Conservation (phyloP, 2,888 invertebrate genomes). For the Seira sanloemensis region DNA sequence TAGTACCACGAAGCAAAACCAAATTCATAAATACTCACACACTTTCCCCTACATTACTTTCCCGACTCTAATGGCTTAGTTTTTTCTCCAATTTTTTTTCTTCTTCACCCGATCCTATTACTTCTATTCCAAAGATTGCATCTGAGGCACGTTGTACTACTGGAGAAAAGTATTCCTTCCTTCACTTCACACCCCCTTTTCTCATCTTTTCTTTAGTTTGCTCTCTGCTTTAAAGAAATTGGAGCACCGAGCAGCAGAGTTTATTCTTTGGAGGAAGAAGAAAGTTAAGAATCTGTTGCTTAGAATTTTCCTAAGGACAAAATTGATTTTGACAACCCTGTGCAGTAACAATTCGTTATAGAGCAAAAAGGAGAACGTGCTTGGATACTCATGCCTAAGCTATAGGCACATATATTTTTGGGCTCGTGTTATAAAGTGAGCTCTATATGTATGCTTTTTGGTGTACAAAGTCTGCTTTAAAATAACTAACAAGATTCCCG, state of each 20-base stretch:
- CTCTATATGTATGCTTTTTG: no score
- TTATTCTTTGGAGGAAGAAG: not conserved
- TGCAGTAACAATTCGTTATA: not conserved
- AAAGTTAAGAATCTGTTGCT: conserved; percentile 47
- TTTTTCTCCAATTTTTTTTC: no score
- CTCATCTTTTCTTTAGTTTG: not conserved
- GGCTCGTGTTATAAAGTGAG: no score
- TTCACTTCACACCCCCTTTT: not conserved
- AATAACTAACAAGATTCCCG: not conserved
- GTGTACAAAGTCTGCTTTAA: not conserved
- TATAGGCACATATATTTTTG: no score
- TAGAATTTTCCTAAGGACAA: conserved; percentile 37
- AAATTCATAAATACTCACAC: not conserved
- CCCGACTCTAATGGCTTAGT: not conserved
- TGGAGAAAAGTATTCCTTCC: not conserved
- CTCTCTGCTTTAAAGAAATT: not conserved
- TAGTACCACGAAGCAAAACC: not conserved
- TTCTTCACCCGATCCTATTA: not conserved
- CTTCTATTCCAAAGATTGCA: not conserved
- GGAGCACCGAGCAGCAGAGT: not conserved
- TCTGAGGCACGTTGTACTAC: not conserved
- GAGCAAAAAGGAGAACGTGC: not conserved
- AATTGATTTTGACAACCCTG: conserved; percentile 55
- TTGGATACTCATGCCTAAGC: not conserved
- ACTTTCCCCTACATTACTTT: not conserved